A percentile compares a stretch with the other conserved stretches of the same genome.
phyloP scores from a whole-genome alignment of 2,888 invertebrate genomes.

The Scaptomyza caliginosa region DNA sequence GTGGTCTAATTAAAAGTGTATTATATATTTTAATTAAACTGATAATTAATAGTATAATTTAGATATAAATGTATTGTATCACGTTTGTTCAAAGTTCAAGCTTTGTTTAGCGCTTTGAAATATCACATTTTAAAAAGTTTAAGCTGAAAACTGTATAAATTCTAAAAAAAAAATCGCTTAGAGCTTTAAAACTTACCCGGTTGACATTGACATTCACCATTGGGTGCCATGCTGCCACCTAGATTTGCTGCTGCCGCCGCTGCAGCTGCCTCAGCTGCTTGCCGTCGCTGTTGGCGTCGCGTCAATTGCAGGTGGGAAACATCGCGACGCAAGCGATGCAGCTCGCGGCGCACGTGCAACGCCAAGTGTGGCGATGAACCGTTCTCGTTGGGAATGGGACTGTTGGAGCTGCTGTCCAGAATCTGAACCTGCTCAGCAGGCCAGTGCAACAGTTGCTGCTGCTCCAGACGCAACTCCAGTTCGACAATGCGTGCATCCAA shows the following conservation, averaged over 20 bases:
- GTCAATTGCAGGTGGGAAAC: conserved; percentile 83
- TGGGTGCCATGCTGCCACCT: conserved; percentile 80
- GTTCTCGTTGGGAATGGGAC: conserved; percentile 24
- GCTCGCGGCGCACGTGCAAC: conserved; percentile 81
- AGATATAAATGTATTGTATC: too few species aligned
- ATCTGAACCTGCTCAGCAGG: conserved; percentile 64
- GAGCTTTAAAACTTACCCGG: conserved; percentile 86
- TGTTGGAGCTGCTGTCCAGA: conserved; percentile 42
- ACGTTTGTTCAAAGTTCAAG: background rate
- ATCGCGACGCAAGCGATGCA: conserved; percentile 84
- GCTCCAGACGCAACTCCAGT: conserved; percentile 80
- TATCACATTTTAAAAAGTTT: background rate
- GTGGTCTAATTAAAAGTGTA: background rate
- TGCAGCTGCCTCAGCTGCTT: conserved; percentile 76
- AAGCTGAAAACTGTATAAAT: too few species aligned
- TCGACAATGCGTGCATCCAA: conserved; percentile 83
- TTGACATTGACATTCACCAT: conserved; percentile 88
- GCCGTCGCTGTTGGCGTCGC: conserved; percentile 82
- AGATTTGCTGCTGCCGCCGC: conserved; percentile 49
- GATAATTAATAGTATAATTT: background rate
- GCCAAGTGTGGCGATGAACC: conserved; percentile 63
- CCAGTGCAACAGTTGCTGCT: conserved; percentile 71
- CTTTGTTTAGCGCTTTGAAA: conserved; percentile 10
- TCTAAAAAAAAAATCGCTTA: background rate
- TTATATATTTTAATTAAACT: background rate